Base-by-base conservation (phyloP, 2,888 invertebrate genomes). In the Eristalis pertinax region DNA sequence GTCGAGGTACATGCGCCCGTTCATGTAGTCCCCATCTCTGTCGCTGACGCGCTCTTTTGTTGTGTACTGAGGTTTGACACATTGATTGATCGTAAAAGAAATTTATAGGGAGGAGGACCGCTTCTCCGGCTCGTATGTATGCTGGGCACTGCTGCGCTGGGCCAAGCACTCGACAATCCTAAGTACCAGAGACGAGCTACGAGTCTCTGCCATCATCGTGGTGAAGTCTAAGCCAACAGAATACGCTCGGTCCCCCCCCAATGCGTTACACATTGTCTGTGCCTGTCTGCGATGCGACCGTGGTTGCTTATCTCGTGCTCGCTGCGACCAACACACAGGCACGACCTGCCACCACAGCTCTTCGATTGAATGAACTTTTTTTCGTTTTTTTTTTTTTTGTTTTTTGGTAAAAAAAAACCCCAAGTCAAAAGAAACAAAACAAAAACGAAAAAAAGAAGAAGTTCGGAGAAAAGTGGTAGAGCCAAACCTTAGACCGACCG, bases 81-180 rank as follows among this genome's bases (percentile, higher is more conserved):
- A 64, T 80, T 87, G 87, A 87, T 87, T 84, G 87, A 87, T 87
- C 63, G 62, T 62, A 11, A 69, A 64, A 64, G 84, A 84, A 80
- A 87, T 73, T 79, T 50, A 58, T 70, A 72, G 72, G 78, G 67
- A 72, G 43, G 68, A 72, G 72, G 70, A 76, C 84, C n/a, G 58
- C 5, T 63, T 38, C 38, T 50, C 60, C 50, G n/a, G 58, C 64
- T 35, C 50, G 7, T 58, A 22, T 50, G 32, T 29, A 32, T 76
- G 43, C 56, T n/a, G 24, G 35, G 22, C 32, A 26, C 43, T 50
- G 56, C 72, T 84, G 76, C 81, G 85, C 68, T 74, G 78, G 69
- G 41, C 60, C 8, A 67, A 15, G 38, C 32, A 64, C 73, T 74
- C 41, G 75, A 80, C 32, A 73, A 80, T 74, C 60, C 72, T 73